These are phyloP conservation scores for Gymnocheta viridis DNA, from an alignment of 2,888 invertebrate genomes.

Conservation along the genomic window DNA sequence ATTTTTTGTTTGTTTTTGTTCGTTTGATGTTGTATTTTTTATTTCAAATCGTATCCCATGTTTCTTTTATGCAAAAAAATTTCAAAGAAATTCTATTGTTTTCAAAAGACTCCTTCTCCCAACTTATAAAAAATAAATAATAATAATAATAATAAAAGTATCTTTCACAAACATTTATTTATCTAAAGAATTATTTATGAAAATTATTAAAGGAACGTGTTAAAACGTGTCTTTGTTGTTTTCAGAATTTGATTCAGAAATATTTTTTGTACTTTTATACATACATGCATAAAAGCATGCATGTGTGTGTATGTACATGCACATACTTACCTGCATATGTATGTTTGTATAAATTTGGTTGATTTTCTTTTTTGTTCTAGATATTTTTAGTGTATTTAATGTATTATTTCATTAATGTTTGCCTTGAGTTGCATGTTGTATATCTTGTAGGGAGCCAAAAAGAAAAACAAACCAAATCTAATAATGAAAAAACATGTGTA, in stretches of 20 bases:
- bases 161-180: slow-evolving; percentile 24
- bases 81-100: slow-evolving; percentile 17
- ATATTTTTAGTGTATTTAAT: neutral
- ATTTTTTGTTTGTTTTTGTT: neutral
- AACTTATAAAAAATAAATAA: neutral
- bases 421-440: slow-evolving; percentile 40
- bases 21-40: slow-evolving; percentile 18
- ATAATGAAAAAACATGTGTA: neutral
- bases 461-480: neutral
- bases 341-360: neutral
- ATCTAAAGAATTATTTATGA: slow-evolving; percentile 26
- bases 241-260: slow-evolving; percentile 24
- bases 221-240: slow-evolving; percentile 34
- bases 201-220: slow-evolving; percentile 56
- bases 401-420: neutral
- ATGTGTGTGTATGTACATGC: neutral
- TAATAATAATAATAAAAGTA: too few species aligned
- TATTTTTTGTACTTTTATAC: neutral
- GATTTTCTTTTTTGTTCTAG: neutral
- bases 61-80: neutral
- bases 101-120: neutral
- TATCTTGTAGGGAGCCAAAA: slow-evolving; percentile 15
- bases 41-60: neutral
- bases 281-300: too few species aligned
- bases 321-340: neutral